These are phyloP conservation scores for Nephrotoma appendiculata DNA, from an alignment of 2,888 invertebrate species.

Conservation along the genomic window DNA sequence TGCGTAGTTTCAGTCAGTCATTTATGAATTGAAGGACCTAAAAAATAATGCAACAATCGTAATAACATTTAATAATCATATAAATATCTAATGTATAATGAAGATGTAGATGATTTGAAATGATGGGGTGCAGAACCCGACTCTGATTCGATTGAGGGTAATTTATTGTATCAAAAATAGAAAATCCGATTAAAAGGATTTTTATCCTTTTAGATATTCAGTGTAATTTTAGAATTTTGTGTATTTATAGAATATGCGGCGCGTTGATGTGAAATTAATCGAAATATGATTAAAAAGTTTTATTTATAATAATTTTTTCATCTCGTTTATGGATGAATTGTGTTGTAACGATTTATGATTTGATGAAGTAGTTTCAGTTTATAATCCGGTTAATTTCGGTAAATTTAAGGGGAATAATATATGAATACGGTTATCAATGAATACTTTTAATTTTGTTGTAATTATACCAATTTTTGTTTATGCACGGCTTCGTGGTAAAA, in stretches of 20 bases:
- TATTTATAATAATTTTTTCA: not conserved
- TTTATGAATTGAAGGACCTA: not conserved
- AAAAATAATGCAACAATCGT: not conserved
- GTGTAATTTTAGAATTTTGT: not conserved
- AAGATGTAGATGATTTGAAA: not conserved
- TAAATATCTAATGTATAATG: not conserved
- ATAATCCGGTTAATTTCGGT: not conserved
- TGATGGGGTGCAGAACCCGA: not conserved
- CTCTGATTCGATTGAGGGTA: not conserved
- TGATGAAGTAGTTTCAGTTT: not conserved
- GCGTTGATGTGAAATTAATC: not conserved
- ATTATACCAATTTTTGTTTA: too few species aligned
- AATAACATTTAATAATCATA: not conserved
- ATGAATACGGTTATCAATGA: too few species aligned
- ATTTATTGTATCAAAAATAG: not conserved
- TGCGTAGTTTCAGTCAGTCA: not conserved
- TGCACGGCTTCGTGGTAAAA: too few species aligned
- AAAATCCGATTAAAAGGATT: not conserved
- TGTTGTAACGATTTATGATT: not conserved
- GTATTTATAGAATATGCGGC: not conserved
- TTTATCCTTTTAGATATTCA: not conserved
- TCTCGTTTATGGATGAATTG: not conserved
- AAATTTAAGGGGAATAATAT: not conserved
- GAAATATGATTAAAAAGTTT: not conserved
- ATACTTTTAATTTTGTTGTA: too few species aligned